Percentiles rank a stretch among this genome's conserved stretches.
These are phyloP conservation scores for Theristicus caerulescens DNA, from an alignment of 2,113 vertebrate genomes.

Conservation along the genomic window DNA sequence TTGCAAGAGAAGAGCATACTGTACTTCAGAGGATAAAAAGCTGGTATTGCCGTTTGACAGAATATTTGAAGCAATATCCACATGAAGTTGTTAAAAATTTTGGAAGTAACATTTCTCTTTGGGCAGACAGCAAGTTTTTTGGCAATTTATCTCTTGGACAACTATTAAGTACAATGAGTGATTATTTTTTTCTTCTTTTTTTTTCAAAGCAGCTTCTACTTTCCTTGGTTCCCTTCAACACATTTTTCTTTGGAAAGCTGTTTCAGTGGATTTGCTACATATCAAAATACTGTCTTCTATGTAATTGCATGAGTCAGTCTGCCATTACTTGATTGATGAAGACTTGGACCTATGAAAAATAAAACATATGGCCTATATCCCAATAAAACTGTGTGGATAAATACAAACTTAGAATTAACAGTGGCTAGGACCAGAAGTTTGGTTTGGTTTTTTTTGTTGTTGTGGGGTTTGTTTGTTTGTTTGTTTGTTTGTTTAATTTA, in stretches of 20 bases:
- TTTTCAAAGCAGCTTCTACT: not conserved
- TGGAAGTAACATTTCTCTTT: not conserved
- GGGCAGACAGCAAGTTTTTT: not conserved
- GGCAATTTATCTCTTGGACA: not conserved
- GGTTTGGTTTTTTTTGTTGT: rapidly evolving
- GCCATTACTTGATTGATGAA: conserved; percentile 35
- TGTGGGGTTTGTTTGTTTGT: no score
- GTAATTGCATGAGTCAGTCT: conserved; percentile 5
- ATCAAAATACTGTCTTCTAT: conserved; percentile 3
- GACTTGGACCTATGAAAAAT: conserved; percentile 8
- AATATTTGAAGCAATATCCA: not conserved
- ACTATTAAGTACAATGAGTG: not conserved
- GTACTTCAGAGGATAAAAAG: not conserved
- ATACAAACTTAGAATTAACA: not conserved
- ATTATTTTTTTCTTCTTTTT: not conserved
- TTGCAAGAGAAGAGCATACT: not conserved
- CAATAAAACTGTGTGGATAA: not conserved
- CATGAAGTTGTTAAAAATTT: not conserved
- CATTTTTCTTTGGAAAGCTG: not conserved
- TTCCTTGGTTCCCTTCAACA: not conserved
- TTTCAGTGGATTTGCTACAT: not conserved
- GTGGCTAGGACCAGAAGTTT: not conserved
- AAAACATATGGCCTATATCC: not conserved
- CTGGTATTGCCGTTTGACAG: not conserved
- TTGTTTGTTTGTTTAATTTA: not conserved